Evolutionary conservation across 2,113 vertebrate genomes (phyloP).

Genomic region (Hemichromis elongatus): DNA sequence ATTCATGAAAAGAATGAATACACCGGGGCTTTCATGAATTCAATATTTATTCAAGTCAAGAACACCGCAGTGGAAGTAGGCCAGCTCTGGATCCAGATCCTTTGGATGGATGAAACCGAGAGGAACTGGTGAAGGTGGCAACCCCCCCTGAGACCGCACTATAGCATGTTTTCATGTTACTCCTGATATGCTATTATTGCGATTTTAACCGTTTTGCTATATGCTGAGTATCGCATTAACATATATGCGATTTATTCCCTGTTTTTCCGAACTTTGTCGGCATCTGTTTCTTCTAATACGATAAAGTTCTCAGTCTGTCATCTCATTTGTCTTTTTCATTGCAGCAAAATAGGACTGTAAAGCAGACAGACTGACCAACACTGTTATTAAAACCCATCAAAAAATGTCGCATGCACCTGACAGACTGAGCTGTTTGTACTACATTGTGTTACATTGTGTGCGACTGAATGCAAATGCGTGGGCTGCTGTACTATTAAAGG

Average conservation of each 20-base stretch:
- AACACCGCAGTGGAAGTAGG: neutral
- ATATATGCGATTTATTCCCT: neutral
- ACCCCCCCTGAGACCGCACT: neutral
- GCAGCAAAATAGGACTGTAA: neutral
- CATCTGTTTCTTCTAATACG: neutral
- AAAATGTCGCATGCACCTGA: neutral
- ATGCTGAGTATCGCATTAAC: neutral
- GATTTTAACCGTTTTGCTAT: neutral
- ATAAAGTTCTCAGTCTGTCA: neutral
- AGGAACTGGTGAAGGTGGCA: neutral
- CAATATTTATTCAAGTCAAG: neutral
- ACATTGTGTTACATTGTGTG: neutral
- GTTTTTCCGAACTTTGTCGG: neutral
- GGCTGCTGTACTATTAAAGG: neutral
- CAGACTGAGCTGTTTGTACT: neutral
- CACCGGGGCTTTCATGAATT: neutral
- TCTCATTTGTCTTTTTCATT: neutral
- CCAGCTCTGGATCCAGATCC: neutral
- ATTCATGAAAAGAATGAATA: neutral
- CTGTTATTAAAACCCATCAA: neutral
- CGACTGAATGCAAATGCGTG: neutral
- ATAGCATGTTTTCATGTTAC: neutral
- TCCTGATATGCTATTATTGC: neutral
- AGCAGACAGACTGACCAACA: neutral
- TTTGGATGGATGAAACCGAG: neutral